These are phyloP conservation scores for Eupithecia dodoneata DNA, from an alignment of 2,888 invertebrate genomes.

Conservation along the genomic window DNA sequence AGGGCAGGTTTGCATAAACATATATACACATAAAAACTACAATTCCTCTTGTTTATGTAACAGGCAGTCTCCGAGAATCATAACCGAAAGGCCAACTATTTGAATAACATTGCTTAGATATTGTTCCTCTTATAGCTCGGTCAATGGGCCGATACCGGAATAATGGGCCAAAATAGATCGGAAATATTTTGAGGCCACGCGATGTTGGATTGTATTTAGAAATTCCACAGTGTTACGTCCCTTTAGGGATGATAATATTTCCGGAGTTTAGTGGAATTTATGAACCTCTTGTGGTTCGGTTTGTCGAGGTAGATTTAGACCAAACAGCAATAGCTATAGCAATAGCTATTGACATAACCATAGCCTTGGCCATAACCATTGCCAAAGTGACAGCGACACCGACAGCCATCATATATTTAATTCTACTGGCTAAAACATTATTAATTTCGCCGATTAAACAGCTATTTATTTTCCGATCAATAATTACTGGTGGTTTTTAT, in stretches of 20 bases:
- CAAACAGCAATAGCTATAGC: not conserved
- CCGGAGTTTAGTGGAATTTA: constrained; percentile 1
- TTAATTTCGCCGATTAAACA: no score
- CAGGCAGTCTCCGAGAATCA: not conserved
- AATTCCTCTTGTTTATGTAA: not conserved
- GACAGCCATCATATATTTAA: no score
- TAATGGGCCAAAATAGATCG: not conserved
- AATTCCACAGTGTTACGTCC: not conserved
- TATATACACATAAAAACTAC: not conserved
- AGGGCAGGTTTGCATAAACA: no score
- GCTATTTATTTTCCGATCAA: no score
- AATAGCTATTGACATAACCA: not conserved
- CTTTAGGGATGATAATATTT: not conserved
- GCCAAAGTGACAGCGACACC: no score
- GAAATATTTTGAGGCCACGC: not conserved
- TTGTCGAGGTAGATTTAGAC: no score
- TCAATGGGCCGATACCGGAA: not conserved
- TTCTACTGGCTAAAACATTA: no score
- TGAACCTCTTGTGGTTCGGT: not conserved
- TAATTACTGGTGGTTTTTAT: no score
- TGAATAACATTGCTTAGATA: not conserved
- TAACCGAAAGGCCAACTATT: not conserved
- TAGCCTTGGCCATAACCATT: no score
- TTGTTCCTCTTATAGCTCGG: not conserved
- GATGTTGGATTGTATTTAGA: not conserved